Percentiles rank a stretch among this genome's conserved stretches.
These are phyloP conservation scores for Dipodomys ordii DNA, from an alignment of 2,113 vertebrate genomes.

Conservation along the genomic window DNA sequence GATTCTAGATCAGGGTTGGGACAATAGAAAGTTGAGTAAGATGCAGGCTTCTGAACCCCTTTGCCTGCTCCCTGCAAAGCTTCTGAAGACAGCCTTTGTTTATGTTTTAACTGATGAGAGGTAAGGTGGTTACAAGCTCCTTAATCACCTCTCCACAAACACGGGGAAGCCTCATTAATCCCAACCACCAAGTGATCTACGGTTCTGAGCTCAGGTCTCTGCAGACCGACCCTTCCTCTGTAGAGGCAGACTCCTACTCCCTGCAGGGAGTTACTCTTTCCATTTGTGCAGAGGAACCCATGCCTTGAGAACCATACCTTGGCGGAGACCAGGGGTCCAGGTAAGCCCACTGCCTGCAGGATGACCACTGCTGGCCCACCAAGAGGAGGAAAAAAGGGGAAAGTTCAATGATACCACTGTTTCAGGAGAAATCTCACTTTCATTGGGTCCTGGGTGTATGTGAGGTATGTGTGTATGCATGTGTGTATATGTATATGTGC, in stretches of 20 bases:
- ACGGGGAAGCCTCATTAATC: slow-evolving; percentile 85
- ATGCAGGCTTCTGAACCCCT: no score
- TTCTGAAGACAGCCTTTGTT: accelerated
- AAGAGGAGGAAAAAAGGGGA: background rate
- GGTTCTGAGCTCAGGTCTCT: slow-evolving; percentile 65
- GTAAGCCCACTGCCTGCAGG: background rate
- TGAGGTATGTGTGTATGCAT: background rate
- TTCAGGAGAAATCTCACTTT: background rate
- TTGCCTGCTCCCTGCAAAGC: background rate
- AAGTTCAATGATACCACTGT: no score
- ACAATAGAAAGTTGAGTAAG: background rate
- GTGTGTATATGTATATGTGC: background rate
- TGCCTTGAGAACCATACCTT: background rate
- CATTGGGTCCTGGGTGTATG: background rate
- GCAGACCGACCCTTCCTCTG: background rate
- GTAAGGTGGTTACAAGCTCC: slow-evolving; percentile 57
- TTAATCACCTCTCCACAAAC: slow-evolving; percentile 82
- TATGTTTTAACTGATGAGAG: slow-evolving; percentile 23
- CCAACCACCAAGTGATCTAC: slow-evolving; percentile 81
- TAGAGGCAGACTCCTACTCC: background rate
- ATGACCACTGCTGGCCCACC: background rate
- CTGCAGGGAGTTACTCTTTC: background rate
- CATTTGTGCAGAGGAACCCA: background rate
- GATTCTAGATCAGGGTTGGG: background rate
- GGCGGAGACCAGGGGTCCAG: background rate